A percentile compares a stretch with the other conserved stretches of the same genome.
Conservation (phyloP, 2,888 invertebrate genomes). For the Clitarchus hookeri region DNA sequence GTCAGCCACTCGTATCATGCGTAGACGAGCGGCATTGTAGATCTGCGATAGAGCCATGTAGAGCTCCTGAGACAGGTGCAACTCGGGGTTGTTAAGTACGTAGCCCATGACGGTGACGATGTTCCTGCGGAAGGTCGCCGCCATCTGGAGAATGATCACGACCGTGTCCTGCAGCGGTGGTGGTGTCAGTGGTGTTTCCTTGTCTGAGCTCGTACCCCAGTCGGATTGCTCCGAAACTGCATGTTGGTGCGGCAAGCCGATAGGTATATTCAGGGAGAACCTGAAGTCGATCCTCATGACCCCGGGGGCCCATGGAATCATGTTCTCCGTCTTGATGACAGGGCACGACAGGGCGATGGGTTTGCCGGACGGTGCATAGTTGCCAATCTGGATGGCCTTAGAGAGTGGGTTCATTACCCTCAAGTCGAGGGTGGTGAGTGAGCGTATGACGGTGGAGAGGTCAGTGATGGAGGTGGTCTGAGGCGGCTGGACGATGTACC, state of each 20-base stretch:
- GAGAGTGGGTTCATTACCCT: not conserved
- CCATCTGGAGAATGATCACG: not conserved
- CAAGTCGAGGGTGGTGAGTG: not conserved
- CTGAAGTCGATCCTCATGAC: not conserved
- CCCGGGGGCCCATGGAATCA: not conserved
- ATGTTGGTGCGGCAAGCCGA: not conserved
- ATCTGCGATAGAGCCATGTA: not conserved
- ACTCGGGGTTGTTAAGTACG: conserved; percentile 20
- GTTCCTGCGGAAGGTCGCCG: conserved; percentile 19
- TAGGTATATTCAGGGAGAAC: not conserved
- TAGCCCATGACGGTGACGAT: conserved; percentile 16
- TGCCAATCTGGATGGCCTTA: not conserved
- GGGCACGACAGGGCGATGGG: not conserved
- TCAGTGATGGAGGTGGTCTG: not conserved
- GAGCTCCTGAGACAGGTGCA: not conserved
- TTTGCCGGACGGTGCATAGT: not conserved
- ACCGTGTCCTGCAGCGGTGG: conserved; percentile 17
- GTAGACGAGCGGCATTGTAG: not conserved
- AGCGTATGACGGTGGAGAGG: not conserved
- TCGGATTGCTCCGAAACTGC: no score
- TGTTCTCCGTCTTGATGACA: not conserved
- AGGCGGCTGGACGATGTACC: not conserved
- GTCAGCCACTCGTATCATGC: not conserved
- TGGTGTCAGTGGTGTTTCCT: not conserved
- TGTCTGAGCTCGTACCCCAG: no score